Percentiles rank a stretch among this genome's conserved stretches.
Conservation (phyloP, 2,888 invertebrate species). For the Trilocha varians region DNA sequence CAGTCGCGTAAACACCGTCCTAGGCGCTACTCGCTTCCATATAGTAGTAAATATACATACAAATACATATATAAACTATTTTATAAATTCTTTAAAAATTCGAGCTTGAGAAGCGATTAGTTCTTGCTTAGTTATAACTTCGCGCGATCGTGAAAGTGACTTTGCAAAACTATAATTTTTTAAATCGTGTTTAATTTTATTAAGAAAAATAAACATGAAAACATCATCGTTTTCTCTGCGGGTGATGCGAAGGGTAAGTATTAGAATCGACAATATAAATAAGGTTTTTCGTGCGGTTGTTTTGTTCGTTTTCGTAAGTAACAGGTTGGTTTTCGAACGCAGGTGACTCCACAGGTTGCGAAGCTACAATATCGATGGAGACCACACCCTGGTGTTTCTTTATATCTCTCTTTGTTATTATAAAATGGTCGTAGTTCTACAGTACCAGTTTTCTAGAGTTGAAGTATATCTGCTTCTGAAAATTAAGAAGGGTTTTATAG, state of each 20-base stretch:
- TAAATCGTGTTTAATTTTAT: slow-evolving; percentile 23
- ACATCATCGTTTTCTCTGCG: slow-evolving; percentile 84
- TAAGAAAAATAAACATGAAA: slow-evolving; percentile 76
- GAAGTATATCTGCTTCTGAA: no score
- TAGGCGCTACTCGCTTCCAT: slow-evolving; percentile 41
- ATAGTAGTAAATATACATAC: slow-evolving; percentile 3
- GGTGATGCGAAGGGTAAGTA: slow-evolving; percentile 85
- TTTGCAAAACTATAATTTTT: slow-evolving; percentile 15
- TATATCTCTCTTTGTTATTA: neutral
- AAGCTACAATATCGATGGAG: slow-evolving; percentile 3
- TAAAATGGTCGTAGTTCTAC: no score
- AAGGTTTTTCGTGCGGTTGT: slow-evolving; percentile 1
- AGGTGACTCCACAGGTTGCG: slow-evolving; percentile 15
- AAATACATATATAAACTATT: slow-evolving; percentile 11
- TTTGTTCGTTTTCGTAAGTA: neutral
- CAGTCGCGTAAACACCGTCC: slow-evolving; percentile 67
- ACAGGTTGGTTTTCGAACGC: slow-evolving; percentile 6
- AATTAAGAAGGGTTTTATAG: no score
- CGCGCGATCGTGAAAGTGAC: slow-evolving; percentile 14
- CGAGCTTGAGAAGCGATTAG: slow-evolving; percentile 7
- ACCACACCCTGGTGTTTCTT: slow-evolving; percentile 5
- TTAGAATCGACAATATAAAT: no score
- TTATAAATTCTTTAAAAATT: slow-evolving; percentile 12
- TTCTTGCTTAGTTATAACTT: slow-evolving; percentile 2
- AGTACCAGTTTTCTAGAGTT: no score